Conservation (phyloP, 2,888 invertebrate genomes). For the Drosophila sordidula region DNA sequence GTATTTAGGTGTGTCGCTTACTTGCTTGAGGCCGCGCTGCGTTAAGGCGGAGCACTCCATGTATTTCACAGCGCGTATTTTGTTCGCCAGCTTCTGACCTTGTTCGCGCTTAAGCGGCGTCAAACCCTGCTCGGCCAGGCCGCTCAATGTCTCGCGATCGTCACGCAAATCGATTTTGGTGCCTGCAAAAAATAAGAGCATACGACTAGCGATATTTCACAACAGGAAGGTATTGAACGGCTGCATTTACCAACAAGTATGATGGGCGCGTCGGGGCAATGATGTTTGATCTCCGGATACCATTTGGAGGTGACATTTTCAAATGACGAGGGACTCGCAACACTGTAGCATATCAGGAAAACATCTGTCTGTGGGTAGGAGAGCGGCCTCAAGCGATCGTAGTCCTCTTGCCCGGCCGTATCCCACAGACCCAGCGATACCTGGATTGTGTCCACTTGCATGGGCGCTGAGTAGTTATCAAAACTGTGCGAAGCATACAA, state of each 20-base stretch:
- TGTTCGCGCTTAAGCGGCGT: constrained; percentile 98
- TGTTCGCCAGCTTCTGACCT: constrained; percentile 98
- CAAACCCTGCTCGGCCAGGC: constrained; percentile 96
- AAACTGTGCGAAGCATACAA: constrained; percentile 87
- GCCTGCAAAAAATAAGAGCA: constrained; percentile 86
- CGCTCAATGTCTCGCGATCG: constrained; percentile 97
- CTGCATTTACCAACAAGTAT: constrained; percentile 95
- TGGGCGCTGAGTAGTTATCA: constrained; percentile 99
- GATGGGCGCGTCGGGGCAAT: constrained; percentile 99
- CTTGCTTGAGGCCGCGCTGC: constrained; percentile 98
- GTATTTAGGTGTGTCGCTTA: constrained; percentile 72
- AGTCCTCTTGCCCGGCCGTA: constrained; percentile 97
- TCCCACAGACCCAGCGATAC: constrained; percentile 99
- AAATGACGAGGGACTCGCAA: constrained; percentile 99
- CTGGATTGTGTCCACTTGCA: constrained; percentile 99
- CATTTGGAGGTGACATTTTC: constrained; percentile 99
- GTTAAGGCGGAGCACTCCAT: constrained; percentile 99
- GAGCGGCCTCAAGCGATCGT: constrained; percentile 97
- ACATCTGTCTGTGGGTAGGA: constrained; percentile 99
- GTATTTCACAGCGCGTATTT: constrained; percentile 99
- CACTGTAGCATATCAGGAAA: constrained; percentile 99
- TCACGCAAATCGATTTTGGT: constrained; percentile 99
- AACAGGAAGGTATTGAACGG: not conserved
- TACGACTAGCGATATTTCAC: not conserved
- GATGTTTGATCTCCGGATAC: constrained; percentile 99